phyloP scores from a whole-genome alignment of 1,140 invertebrate species.

The Sweltsa coloradensis region DNA sequence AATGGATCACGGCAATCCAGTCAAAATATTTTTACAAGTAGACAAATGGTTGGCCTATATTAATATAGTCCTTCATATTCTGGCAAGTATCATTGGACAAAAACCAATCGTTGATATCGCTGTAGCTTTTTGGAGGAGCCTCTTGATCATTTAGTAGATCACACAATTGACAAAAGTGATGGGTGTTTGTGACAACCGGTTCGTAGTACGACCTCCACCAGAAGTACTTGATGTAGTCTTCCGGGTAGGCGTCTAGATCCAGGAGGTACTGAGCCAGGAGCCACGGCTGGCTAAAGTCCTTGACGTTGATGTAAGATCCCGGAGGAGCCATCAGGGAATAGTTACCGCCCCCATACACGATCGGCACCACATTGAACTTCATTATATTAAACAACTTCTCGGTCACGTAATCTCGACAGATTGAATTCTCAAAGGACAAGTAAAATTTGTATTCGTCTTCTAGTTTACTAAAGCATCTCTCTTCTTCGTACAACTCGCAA shows the following conservation, averaged over 20 bases:
- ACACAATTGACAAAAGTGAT: slow-evolving; percentile 21
- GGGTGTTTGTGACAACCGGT: not conserved
- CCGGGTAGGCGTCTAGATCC: slow-evolving; percentile 28
- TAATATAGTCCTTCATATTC: too few species aligned
- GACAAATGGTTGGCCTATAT: too few species aligned
- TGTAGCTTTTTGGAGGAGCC: not conserved
- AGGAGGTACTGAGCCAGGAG: slow-evolving; percentile 38
- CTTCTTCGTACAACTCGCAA: slow-evolving; percentile 23
- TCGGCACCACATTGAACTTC: slow-evolving; percentile 34
- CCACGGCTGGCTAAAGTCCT: slow-evolving; percentile 34
- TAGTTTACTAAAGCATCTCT: slow-evolving; percentile 31
- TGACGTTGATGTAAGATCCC: slow-evolving; percentile 45
- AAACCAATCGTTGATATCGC: too few species aligned
- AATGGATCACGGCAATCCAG: too few species aligned
- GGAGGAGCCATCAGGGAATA: slow-evolving; percentile 38
- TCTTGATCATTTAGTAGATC: not conserved
- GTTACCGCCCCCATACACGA: slow-evolving; percentile 41
- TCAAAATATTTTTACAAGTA: too few species aligned
- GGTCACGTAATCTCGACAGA: slow-evolving; percentile 45
- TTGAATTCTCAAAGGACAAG: slow-evolving; percentile 52
- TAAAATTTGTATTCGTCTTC: slow-evolving; percentile 49
- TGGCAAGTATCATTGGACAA: too few species aligned
- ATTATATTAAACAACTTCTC: slow-evolving; percentile 44
- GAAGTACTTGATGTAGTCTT: slow-evolving; percentile 35
- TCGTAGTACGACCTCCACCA: slow-evolving; percentile 28